Evolutionary conservation across 2,888 invertebrate genomes (phyloP), one percentile per base, ranked within the genome.

Genomic region (Drosophila dives): DNA sequence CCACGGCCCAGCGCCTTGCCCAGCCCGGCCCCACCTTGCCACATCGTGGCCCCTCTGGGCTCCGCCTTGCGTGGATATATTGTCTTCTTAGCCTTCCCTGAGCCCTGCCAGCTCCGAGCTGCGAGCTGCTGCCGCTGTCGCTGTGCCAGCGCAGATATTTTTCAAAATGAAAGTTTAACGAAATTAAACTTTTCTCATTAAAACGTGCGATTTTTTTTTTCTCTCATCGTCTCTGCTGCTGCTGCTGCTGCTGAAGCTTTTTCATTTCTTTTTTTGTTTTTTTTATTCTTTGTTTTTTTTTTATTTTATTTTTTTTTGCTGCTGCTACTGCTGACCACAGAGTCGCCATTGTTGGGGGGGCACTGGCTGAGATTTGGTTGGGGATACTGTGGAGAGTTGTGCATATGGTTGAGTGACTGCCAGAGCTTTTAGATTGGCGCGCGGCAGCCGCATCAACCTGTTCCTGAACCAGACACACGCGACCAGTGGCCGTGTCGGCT

Each of bases 101-200:
- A 26, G 56, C 38, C 64, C 63, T 42, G 45, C 38, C 53, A 59
- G 70, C 64, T 54, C 59, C 26, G 53, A 59, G 75, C 64, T 58
- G 54, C 26, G 58, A 23, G 53, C 29, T 45, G 54, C 49, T 45
- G 59, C 38, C 36, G 59, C 67, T 56, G 73, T 8, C 38, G 63
- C 72, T 83, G 79, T 65, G 86, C 71, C 81, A 70, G 82, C 72
- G 77, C 81, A 80, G 88, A 87, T 81, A 84, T 83, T 87, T 88
- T 90, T 84, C 78, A 82, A 91, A 90, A 86, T 85, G 91, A 85
- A 91, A 90, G 80, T 91, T 89, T 87, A 89, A 91, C 91, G 86
- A 89, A 91, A 91, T 91, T 91, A 91, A 91, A 91, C 91, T 91
- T 91, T 91, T 91, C 91, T 91, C 91, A 91, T 91, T 91, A 91